A percentile compares a stretch with the other conserved stretches of the same genome.
phyloP scores from a whole-genome alignment of 1,140 invertebrate genomes.

The Aphelenchoides avenae region DNA sequence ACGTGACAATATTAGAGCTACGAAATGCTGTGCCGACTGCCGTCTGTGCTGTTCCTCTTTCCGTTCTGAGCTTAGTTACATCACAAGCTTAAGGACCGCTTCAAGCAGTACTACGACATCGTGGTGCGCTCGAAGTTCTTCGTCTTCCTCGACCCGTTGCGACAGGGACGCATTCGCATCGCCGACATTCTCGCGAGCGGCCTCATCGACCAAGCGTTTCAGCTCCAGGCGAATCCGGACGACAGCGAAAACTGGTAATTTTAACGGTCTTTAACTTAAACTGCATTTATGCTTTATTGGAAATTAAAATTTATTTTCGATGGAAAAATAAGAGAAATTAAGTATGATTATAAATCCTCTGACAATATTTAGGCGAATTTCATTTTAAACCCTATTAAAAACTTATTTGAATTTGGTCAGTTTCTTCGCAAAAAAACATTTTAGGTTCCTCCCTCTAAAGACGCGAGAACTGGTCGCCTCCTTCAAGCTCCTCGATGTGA shows the following conservation, averaged over 20 bases:
- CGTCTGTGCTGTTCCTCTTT: no score
- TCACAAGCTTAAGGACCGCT: no score
- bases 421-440: neutral
- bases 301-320: slow-evolving; percentile 1
- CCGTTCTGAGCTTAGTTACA: no score
- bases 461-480: slow-evolving; percentile 19
- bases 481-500: slow-evolving; percentile 24
- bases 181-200: slow-evolving; percentile 28
- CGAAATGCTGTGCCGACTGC: no score
- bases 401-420: no score
- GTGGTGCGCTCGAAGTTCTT: slow-evolving; percentile 31
- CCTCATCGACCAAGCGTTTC: slow-evolving; percentile 26
- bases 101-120: no score
- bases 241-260: slow-evolving; percentile 30
- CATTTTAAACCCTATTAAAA: no score
- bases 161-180: slow-evolving; percentile 20
- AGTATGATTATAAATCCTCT: no score
- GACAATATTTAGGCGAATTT: no score
- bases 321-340: no score
- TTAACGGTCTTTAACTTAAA: neutral
- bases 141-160: slow-evolving; percentile 32
- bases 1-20: no score
- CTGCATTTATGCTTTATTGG: neutral
- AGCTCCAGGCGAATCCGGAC: slow-evolving; percentile 12
- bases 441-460: slow-evolving; percentile 36